Evolutionary conservation across 2,888 invertebrate genomes (phyloP).

Genomic region (Hanleya hanleyi): DNA sequence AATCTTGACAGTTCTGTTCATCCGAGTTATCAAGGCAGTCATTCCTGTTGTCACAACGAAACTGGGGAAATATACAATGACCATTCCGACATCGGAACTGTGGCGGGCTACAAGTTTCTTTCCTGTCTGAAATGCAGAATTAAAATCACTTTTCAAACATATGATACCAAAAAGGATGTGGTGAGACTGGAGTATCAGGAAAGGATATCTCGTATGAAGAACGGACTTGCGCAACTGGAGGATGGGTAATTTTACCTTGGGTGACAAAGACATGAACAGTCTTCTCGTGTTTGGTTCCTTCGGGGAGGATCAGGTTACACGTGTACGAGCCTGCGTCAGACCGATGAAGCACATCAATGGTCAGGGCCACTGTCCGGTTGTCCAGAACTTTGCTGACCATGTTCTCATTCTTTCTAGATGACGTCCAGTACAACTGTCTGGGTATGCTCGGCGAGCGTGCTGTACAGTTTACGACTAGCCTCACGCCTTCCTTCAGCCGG

Average conservation of each 20-base stretch:
- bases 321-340: slow-evolving; percentile 41
- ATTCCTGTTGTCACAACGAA: slow-evolving; percentile 69
- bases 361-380: slow-evolving; percentile 22
- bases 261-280: background rate
- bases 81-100: slow-evolving; percentile 39
- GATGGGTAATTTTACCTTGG: background rate
- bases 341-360: slow-evolving; percentile 29
- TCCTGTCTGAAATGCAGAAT: slow-evolving; percentile 10
- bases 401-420: background rate
- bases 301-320: slow-evolving; percentile 29
- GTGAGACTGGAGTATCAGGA: background rate
- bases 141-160: background rate
- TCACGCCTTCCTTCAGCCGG: background rate
- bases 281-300: background rate
- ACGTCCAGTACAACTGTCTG: background rate
- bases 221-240: background rate
- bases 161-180: background rate
- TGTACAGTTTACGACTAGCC: slow-evolving; percentile 3
- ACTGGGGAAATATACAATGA: slow-evolving; percentile 53
- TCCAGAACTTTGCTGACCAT: background rate
- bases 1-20: slow-evolving; percentile 66
- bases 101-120: slow-evolving; percentile 28
- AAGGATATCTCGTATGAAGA: background rate
- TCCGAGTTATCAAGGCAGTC: slow-evolving; percentile 73
- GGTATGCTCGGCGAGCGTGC: background rate